Percentiles rank a stretch among this genome's conserved stretches.
These are phyloP conservation scores for Eupsittula cactorum DNA, from an alignment of 2,113 vertebrate species.

Conservation along the genomic window DNA sequence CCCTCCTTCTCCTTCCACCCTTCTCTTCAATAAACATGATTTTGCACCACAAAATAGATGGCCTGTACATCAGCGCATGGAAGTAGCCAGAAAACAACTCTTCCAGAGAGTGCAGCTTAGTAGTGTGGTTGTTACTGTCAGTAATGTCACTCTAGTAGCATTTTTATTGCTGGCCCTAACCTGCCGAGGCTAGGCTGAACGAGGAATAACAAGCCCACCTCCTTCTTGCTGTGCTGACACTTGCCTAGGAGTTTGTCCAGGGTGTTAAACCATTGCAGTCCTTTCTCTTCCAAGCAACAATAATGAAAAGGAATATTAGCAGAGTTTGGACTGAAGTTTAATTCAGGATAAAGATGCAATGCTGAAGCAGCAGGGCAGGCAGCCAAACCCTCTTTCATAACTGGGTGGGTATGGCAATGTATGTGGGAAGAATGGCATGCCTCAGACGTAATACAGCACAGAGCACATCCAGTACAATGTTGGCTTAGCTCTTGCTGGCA, in stretches of 20 bases:
- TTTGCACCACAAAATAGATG: neutral
- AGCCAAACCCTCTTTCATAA: conserved; percentile 56
- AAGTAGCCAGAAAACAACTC: neutral
- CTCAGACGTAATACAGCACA: neutral
- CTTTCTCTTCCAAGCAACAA: neutral
- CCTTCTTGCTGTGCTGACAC: neutral
- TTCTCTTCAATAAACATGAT: neutral
- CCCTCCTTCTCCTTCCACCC: neutral
- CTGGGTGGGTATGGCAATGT: conserved; percentile 38
- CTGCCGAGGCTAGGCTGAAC: neutral
- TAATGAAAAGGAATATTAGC: neutral
- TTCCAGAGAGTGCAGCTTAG: neutral
- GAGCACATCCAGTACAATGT: conserved; percentile 9
- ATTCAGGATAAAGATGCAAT: conserved; percentile 57
- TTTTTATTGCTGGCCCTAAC: neutral
- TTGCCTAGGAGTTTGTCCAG: neutral
- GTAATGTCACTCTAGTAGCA: neutral
- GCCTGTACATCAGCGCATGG: neutral
- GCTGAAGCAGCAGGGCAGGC: conserved; percentile 26
- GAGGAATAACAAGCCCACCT: neutral
- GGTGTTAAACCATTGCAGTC: neutral
- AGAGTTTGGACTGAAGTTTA: conserved; percentile 17
- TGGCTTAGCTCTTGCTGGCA: neutral
- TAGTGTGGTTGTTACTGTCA: neutral
- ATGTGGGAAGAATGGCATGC: conserved; percentile 64